These are phyloP conservation scores for Apostichopus parvimensis DNA, from an alignment of 35 echinoderm and acorn worm genomes.

Conservation along the genomic window DNA sequence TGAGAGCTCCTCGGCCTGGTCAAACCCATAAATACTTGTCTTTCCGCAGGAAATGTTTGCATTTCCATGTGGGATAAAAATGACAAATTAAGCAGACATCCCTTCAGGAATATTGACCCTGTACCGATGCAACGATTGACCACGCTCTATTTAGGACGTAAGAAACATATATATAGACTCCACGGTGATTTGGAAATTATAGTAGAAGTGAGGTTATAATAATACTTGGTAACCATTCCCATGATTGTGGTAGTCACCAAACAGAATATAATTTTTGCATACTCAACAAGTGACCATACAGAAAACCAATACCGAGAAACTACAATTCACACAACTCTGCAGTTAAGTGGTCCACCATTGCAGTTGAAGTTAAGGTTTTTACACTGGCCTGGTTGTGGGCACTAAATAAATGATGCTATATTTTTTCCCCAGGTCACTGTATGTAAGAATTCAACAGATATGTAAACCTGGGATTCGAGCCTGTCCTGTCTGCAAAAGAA, in stretches of 20 bases:
- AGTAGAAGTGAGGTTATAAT: neutral
- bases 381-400: no score
- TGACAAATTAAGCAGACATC: neutral
- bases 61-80: neutral
- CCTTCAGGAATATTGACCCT: neutral
- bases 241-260: neutral
- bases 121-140: neutral
- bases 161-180: neutral
- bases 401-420: no score
- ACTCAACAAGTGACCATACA: no score
- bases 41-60: neutral
- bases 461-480: no score
- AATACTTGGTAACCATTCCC: neutral
- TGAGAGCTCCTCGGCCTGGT: neutral
- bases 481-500: no score
- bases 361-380: neutral
- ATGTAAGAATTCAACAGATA: no score
- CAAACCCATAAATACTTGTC: neutral
- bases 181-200: neutral
- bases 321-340: no score
- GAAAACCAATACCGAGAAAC: no score
- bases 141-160: neutral
- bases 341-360: no score
- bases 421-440: no score
- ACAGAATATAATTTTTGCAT: no score